phyloP scores from a whole-genome alignment of 1,140 invertebrate genomes.

The Drosophila varians region DNA sequence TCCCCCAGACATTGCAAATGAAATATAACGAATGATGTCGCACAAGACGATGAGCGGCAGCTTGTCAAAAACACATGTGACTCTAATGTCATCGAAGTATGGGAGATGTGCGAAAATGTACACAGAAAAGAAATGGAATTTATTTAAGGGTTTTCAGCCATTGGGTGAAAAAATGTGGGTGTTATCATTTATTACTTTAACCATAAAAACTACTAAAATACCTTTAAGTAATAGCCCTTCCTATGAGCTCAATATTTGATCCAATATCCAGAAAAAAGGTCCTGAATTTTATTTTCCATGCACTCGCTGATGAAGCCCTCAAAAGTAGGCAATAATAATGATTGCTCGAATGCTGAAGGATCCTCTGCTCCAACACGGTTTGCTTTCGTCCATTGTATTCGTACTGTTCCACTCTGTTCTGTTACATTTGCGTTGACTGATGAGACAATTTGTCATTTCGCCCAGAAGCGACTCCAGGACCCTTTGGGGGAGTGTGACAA shows the following conservation, averaged over 20 bases:
- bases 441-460: slow-evolving; percentile 78
- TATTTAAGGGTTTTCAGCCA: too few species aligned
- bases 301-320: slow-evolving; percentile 46
- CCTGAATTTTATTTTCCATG: slow-evolving; percentile 13
- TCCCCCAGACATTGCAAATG: slow-evolving; percentile 60
- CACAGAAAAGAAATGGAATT: slow-evolving; percentile 1
- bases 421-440: slow-evolving; percentile 58
- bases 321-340: slow-evolving; percentile 76
- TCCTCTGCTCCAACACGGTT: slow-evolving; percentile 28
- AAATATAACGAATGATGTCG: slow-evolving; percentile 80
- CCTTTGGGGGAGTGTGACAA: slow-evolving; percentile 20
- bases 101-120: neutral
- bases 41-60: slow-evolving; percentile 56
- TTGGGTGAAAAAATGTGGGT: too few species aligned
- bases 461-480: slow-evolving; percentile 59
- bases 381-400: slow-evolving; percentile 34
- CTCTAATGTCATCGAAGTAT: slow-evolving; percentile 11
- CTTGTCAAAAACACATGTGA: slow-evolving; percentile 77
- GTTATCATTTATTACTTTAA: too few species aligned
- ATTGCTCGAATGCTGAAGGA: slow-evolving; percentile 47
- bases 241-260: neutral
- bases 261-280: neutral
- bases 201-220: too few species aligned
- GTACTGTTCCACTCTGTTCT: slow-evolving; percentile 20
- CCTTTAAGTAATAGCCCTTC: too few species aligned